phyloP scores from a whole-genome alignment of 2,888 invertebrate species.

The Lithophane semibrunnea region DNA sequence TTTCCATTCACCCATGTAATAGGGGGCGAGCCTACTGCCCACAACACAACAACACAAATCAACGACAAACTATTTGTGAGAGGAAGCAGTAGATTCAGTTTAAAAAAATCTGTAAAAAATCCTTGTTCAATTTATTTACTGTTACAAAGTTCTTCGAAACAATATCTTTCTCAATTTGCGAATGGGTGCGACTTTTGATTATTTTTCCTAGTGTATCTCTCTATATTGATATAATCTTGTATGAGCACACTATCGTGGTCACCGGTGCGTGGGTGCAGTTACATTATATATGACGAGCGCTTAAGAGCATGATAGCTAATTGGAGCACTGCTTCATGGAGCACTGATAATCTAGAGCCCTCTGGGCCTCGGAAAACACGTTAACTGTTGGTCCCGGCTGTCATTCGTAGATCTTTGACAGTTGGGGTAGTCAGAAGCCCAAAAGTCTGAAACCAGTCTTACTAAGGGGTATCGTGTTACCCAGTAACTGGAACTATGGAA shows the following conservation, averaged over 20 bases:
- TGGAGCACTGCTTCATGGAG: conserved; percentile 50
- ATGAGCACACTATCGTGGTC: background rate
- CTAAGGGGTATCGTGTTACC: no score
- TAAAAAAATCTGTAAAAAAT: no score
- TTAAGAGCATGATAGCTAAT: conserved; percentile 62
- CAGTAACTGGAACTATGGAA: no score
- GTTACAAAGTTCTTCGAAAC: background rate
- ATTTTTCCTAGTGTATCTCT: no score
- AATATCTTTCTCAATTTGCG: background rate
- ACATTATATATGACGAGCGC: conserved; percentile 65
- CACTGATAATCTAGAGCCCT: background rate
- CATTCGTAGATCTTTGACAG: background rate
- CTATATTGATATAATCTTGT: background rate
- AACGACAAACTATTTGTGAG: background rate
- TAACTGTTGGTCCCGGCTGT: background rate
- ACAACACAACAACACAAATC: background rate
- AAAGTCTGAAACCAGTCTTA: no score
- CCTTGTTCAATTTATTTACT: background rate
- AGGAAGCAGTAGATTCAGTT: background rate
- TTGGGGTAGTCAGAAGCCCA: no score
- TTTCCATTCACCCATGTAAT: background rate
- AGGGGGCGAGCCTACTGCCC: background rate
- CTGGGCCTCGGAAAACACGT: background rate
- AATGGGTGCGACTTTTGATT: no score
- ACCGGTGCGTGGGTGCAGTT: conserved; percentile 56